Conservation (phyloP, 2,888 invertebrate species). For the Neuroscelio doddi region DNA sequence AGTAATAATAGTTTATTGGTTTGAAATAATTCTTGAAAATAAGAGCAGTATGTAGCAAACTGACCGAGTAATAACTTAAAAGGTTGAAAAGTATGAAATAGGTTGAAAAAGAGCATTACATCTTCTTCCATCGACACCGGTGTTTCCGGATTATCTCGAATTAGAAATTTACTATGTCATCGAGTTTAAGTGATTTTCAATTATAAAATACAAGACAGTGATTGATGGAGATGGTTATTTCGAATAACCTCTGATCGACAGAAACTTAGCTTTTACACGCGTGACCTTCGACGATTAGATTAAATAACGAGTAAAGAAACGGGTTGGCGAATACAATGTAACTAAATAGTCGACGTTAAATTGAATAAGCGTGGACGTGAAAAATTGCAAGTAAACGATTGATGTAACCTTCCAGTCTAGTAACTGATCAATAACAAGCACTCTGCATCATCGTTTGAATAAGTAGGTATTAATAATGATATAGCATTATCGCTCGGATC, state of each 20-base stretch:
- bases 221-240: constrained; percentile 52
- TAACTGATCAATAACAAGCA: neutral
- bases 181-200: constrained; percentile 27
- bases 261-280: constrained; percentile 26
- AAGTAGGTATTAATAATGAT: neutral
- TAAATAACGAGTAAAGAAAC: constrained; percentile 22
- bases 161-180: constrained; percentile 32
- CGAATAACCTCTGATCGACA: constrained; percentile 46
- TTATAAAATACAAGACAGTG: constrained; percentile 46
- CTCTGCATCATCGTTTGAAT: neutral
- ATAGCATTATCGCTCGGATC: no score
- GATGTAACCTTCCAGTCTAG: constrained; percentile 11
- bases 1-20: no score
- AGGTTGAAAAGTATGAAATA: no score
- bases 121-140: constrained; percentile 13
- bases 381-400: constrained; percentile 27
- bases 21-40: no score
- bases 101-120: no score
- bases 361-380: neutral
- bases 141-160: constrained; percentile 27
- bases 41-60: no score
- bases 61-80: no score
- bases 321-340: constrained; percentile 19
- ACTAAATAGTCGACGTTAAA: constrained; percentile 24
- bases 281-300: constrained; percentile 36